Conservation (phyloP, 2,888 invertebrate species). For the Polydrusus cervinus region DNA sequence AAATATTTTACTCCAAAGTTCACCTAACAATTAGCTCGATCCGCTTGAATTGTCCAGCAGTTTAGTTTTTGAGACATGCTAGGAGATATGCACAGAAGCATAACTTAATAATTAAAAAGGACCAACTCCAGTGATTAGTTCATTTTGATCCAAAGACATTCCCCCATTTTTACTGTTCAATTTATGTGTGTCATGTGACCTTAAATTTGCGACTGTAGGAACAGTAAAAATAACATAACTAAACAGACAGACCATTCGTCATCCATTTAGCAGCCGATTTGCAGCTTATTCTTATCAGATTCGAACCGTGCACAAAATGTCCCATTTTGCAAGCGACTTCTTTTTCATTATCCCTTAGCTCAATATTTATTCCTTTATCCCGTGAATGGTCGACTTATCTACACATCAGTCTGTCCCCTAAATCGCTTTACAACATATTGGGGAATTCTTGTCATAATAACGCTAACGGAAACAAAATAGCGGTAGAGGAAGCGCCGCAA, state of each 20-base stretch:
- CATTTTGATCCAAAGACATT: too few species aligned
- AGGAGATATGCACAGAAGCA: too few species aligned
- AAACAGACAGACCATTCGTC: slow-evolving; percentile 18
- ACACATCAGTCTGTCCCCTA: slow-evolving; percentile 37
- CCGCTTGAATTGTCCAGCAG: too few species aligned
- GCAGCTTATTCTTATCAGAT: slow-evolving; percentile 33
- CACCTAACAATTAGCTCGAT: too few species aligned
- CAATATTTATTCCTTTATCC: slow-evolving; percentile 45
- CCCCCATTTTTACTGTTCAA: too few species aligned
- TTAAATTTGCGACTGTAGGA: too few species aligned
- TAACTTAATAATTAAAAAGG: too few species aligned
- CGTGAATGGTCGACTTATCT: slow-evolving; percentile 42
- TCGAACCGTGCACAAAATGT: slow-evolving; percentile 39
- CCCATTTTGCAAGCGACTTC: slow-evolving; percentile 50
- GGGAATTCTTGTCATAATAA: slow-evolving; percentile 27
- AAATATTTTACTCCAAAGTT: too few species aligned
- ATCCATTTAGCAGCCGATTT: slow-evolving; percentile 37
- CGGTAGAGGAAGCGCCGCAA: too few species aligned
- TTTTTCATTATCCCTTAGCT: slow-evolving; percentile 46
- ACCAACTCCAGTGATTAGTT: too few species aligned
- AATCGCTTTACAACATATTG: slow-evolving; percentile 38
- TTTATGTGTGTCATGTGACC: too few species aligned
- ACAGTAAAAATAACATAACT: slow-evolving; percentile 2
- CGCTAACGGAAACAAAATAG: neutral
- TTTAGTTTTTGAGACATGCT: too few species aligned